Percentiles rank a stretch among this genome's conserved stretches.
Evolutionary conservation across 2,888 invertebrate genomes (phyloP).

Genomic region (Myopa tessellatipennis): DNA sequence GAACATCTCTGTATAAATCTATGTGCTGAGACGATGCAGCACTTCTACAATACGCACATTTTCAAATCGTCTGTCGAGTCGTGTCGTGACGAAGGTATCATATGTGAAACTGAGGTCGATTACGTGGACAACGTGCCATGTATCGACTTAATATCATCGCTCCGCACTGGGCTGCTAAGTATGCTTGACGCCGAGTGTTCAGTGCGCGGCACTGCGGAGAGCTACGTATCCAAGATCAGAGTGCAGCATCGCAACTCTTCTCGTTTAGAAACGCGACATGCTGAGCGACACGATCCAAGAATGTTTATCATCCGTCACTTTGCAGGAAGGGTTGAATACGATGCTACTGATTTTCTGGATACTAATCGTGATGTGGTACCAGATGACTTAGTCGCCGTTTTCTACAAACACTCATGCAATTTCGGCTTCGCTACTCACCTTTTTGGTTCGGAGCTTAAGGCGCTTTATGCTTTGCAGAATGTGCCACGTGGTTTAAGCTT

Average conservation of each 20-base stretch:
- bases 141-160: slow-evolving; percentile 93
- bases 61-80: slow-evolving; percentile 95
- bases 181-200: slow-evolving; percentile 94
- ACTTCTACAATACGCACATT: slow-evolving; percentile 96
- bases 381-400: slow-evolving; percentile 91
- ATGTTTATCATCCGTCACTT: slow-evolving; percentile 93
- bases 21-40: slow-evolving; percentile 97
- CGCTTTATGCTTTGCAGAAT: slow-evolving; percentile 79
- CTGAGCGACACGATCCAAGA: slow-evolving; percentile 81
- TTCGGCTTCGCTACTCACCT: slow-evolving; percentile 97
- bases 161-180: slow-evolving; percentile 90
- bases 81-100: slow-evolving; percentile 92
- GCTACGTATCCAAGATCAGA: slow-evolving; percentile 83
- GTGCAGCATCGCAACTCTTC: slow-evolving; percentile 85
- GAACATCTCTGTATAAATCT: slow-evolving; percentile 95
- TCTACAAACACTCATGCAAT: slow-evolving; percentile 91
- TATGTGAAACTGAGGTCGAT: slow-evolving; percentile 89
- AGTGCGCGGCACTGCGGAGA: slow-evolving; percentile 82
- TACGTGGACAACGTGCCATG: slow-evolving; percentile 95
- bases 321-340: slow-evolving; percentile 86
- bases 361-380: slow-evolving; percentile 93
- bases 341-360: slow-evolving; percentile 88
- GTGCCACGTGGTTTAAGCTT: slow-evolving; percentile 84
- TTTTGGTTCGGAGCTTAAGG: slow-evolving; percentile 93
- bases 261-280: slow-evolving; percentile 77